Percentiles rank a stretch among this genome's conserved stretches.
Conservation (phyloP, 2,888 invertebrate species). For the Merodon equestris region DNA sequence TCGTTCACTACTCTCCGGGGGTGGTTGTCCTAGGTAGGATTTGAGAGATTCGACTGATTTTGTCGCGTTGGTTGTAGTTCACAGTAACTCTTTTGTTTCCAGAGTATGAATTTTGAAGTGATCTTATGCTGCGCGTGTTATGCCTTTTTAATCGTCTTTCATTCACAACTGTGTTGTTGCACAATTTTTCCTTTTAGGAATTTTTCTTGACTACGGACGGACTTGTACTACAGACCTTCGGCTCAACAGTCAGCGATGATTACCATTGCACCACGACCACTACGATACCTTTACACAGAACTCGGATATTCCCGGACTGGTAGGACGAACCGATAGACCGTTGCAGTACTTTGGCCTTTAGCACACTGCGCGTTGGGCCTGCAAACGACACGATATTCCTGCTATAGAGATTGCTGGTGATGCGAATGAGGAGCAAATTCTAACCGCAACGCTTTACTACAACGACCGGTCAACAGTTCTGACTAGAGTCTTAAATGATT, state of each 20-base stretch:
- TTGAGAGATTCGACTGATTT: too few relatives aligned
- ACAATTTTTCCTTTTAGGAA: conserved; percentile 97
- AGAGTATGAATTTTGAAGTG: too few relatives aligned
- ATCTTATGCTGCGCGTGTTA: too few relatives aligned
- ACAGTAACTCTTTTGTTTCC: too few relatives aligned
- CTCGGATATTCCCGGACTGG: conserved; percentile 92
- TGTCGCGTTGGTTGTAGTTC: too few relatives aligned
- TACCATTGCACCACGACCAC: conserved; percentile 86
- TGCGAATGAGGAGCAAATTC: conserved; percentile 92
- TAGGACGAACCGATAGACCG: conserved; percentile 86
- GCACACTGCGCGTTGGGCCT: conserved; percentile 93
- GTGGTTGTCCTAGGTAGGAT: too few relatives aligned
- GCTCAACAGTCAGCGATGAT: too few relatives aligned
- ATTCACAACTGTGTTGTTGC: too few relatives aligned
- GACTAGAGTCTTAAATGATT: conserved; percentile 86
- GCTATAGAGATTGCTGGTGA: conserved; percentile 95
- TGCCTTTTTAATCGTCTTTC: too few relatives aligned
- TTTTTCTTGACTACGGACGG: too few relatives aligned
- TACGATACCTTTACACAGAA: conserved; percentile 76
- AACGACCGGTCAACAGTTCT: conserved; percentile 91
- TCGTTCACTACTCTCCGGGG: too few relatives aligned
- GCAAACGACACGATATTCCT: conserved; percentile 93
- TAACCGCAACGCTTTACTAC: conserved; percentile 90
- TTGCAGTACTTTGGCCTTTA: conserved; percentile 95
- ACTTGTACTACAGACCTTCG: too few relatives aligned